These are phyloP conservation scores for Xylota segnis DNA, from an alignment of 2,888 invertebrate genomes.

Conservation along the genomic window DNA sequence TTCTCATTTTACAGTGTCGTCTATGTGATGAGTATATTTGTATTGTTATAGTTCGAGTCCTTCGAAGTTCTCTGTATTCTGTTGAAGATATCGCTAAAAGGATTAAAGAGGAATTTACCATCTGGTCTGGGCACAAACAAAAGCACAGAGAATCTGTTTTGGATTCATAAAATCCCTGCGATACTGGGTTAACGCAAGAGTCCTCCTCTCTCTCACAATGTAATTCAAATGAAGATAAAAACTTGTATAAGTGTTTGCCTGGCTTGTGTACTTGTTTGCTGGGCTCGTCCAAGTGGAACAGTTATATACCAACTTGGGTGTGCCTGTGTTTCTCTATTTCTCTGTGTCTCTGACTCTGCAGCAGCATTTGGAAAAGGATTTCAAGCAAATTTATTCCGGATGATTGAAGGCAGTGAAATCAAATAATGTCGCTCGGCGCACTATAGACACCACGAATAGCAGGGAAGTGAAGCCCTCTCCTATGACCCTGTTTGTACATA, in stretches of 20 bases:
- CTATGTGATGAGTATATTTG: not conserved
- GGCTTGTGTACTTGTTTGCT: conserved; percentile 39
- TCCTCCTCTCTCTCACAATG: not conserved
- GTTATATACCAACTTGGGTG: not conserved
- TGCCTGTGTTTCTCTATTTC: conserved; percentile 22
- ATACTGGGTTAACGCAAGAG: conserved; percentile 1
- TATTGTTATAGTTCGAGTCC: conserved; percentile 23
- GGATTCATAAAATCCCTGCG: conserved; percentile 32
- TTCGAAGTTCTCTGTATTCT: conserved; percentile 6
- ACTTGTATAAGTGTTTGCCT: conserved; percentile 19
- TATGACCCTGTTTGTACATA: not conserved
- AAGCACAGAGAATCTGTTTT: conserved; percentile 18
- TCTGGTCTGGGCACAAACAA: conserved; percentile 5
- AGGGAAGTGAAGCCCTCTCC: not conserved
- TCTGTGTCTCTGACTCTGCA: conserved; percentile 25
- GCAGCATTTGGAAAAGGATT: conserved; percentile 24
- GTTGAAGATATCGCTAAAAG: not conserved
- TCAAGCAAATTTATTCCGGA: conserved; percentile 11
- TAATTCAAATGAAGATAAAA: conserved; percentile 23
- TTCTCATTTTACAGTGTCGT: not conserved
- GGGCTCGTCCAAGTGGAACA: conserved; percentile 59
- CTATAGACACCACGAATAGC: not conserved
- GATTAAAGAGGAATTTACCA: conserved; percentile 12
- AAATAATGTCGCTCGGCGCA: conserved; percentile 4
- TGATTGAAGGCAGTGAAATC: conserved; percentile 28